Evolutionary conservation across 2,113 vertebrate species (phyloP).

Genomic region (Aegotheles bennettii): DNA sequence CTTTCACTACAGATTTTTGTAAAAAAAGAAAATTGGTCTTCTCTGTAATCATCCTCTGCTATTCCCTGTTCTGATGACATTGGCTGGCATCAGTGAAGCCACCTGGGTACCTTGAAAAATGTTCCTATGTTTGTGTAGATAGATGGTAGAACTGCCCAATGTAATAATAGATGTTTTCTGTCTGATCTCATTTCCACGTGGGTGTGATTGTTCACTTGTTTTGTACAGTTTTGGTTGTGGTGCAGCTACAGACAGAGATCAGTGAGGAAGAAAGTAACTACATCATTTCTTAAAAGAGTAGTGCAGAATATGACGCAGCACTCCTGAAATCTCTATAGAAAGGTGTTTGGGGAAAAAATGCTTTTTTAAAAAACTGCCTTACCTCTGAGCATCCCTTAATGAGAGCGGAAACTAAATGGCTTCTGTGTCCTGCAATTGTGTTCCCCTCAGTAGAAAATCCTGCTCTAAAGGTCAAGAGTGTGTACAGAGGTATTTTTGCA

Average conservation of each 20-base stretch:
- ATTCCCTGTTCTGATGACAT: background rate
- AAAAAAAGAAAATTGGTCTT: background rate
- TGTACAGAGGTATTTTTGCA: background rate
- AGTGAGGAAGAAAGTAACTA: background rate
- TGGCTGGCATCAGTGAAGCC: background rate
- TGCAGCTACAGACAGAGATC: background rate
- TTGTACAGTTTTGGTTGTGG: background rate
- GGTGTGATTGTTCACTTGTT: background rate
- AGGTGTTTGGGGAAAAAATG: background rate
- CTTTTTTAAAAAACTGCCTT: background rate
- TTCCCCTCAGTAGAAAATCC: background rate
- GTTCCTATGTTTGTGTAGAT: rapidly evolving
- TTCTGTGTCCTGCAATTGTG: background rate
- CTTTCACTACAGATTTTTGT: background rate
- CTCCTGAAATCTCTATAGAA: background rate
- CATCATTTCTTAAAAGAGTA: background rate
- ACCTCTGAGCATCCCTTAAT: background rate
- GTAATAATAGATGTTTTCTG: background rate
- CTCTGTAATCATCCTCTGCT: background rate
- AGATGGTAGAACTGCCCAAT: background rate
- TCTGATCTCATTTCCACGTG: background rate
- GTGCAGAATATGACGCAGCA: background rate
- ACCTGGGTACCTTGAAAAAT: background rate
- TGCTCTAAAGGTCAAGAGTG: background rate
- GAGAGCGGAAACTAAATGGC: background rate